Percentiles rank a stretch among this genome's conserved stretches.
Conservation (phyloP, 1,140 invertebrate genomes). For the Drosophila pruinosa region DNA sequence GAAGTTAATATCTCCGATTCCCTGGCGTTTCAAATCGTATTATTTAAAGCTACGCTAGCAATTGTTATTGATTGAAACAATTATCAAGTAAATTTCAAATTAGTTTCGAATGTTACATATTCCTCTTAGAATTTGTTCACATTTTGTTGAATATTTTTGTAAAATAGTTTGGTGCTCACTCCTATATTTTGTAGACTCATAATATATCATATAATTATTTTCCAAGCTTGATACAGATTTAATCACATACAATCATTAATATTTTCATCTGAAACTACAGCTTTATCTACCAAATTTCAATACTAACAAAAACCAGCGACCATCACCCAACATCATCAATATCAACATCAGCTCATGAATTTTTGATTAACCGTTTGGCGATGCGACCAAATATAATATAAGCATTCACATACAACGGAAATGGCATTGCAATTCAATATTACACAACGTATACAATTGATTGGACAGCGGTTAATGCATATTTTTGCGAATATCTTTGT, state of each 20-base stretch:
- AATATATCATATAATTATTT: no score
- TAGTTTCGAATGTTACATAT: no score
- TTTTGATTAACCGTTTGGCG: constrained; percentile 75
- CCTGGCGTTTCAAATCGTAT: no score
- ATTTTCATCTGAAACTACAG: constrained; percentile 28
- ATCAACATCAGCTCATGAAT: constrained; percentile 63
- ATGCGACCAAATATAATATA: constrained; percentile 69
- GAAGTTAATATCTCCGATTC: no score
- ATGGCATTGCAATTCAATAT: constrained; percentile 70
- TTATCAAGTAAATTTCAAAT: no score
- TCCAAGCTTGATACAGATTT: constrained; percentile 8
- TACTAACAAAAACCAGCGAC: constrained; percentile 24
- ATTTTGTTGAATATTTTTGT: no score
- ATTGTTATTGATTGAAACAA: no score
- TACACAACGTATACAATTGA: constrained; percentile 62
- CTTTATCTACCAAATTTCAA: constrained; percentile 9
- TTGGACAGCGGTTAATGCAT: constrained; percentile 69
- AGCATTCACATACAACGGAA: constrained; percentile 47
- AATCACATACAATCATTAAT: constrained; percentile 62
- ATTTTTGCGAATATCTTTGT: constrained; percentile 30
- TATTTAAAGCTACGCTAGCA: no score
- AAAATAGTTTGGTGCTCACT: no score
- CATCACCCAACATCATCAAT: background rate
- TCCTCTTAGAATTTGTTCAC: no score
- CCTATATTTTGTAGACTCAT: no score